Conservation (phyloP, 2,888 invertebrate genomes). For the Saturnia pavonia region DNA sequence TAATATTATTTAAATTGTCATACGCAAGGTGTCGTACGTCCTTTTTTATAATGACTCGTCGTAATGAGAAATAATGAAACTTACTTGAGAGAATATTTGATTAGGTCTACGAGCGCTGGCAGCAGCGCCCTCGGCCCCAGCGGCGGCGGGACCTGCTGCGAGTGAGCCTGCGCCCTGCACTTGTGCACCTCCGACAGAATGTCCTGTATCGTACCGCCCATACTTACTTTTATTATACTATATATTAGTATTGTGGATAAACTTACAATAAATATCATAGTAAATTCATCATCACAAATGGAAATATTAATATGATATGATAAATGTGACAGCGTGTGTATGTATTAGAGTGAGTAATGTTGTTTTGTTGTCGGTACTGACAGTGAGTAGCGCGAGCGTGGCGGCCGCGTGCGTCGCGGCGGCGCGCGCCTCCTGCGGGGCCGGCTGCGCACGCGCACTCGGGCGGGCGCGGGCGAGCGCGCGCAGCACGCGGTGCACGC, state of each 20-base stretch:
- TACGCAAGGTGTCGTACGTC: no score
- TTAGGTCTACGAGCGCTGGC: conserved; percentile 48
- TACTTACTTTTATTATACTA: not conserved
- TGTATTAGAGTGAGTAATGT: no score
- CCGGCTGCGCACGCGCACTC: conserved; percentile 25
- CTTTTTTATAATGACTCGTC: no score
- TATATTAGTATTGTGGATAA: no score
- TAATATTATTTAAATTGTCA: no score
- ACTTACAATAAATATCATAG: no score
- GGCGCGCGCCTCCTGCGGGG: conserved; percentile 32
- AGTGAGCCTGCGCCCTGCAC: conserved; percentile 76
- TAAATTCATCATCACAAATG: no score
- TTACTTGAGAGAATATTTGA: conserved; percentile 46
- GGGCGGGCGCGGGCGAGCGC: conserved; percentile 44
- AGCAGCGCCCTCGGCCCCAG: conserved; percentile 45
- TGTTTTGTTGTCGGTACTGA: conserved; percentile 23
- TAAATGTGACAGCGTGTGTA: no score
- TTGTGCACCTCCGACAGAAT: conserved; percentile 67
- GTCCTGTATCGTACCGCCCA: conserved; percentile 31
- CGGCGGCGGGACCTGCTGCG: conserved; percentile 57
- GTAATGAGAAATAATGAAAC: conserved; percentile 19
- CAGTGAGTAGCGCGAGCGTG: conserved; percentile 37
- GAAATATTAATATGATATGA: no score
- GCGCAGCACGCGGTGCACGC: conserved; percentile 48
- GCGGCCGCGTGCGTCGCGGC: conserved; percentile 30